Percentiles rank a stretch among this genome's conserved stretches.
phyloP scores from a whole-genome alignment of 2,113 vertebrate species.

The Porphyrio hochstetteri region DNA sequence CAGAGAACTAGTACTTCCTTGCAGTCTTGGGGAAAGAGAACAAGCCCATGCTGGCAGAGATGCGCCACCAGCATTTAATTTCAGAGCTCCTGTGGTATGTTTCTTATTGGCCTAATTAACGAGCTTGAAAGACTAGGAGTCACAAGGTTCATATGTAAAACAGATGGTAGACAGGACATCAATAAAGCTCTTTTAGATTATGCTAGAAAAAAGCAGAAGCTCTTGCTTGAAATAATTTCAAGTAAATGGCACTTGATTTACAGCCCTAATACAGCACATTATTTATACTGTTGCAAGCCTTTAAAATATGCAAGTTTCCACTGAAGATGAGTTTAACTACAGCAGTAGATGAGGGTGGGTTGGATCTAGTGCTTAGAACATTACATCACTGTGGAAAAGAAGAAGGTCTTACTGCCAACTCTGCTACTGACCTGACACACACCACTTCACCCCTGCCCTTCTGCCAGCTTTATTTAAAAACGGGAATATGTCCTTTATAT shows the following conservation, averaged over 20 bases:
- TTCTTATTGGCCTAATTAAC: constrained; percentile 56
- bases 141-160: constrained; percentile 54
- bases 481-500: neutral
- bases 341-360: neutral
- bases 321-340: neutral
- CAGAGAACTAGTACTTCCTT: neutral
- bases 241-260: constrained; percentile 30
- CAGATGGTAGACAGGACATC: constrained; percentile 65
- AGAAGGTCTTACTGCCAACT: neutral
- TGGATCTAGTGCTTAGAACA: neutral
- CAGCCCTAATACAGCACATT: neutral
- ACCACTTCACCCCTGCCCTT: neutral
- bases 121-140: constrained; percentile 58
- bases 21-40: neutral
- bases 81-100: constrained; percentile 16
- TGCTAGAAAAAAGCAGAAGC: neutral
- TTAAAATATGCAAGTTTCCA: neutral
- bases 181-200: constrained; percentile 46
- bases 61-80: neutral
- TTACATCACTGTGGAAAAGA: neutral
- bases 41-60: neutral
- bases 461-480: neutral
- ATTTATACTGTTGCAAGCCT: constrained; percentile 22
- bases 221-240: constrained; percentile 38
- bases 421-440: neutral